Conservation (phyloP, 2,113 vertebrate genomes). For the Gobiocypris rarus region DNA sequence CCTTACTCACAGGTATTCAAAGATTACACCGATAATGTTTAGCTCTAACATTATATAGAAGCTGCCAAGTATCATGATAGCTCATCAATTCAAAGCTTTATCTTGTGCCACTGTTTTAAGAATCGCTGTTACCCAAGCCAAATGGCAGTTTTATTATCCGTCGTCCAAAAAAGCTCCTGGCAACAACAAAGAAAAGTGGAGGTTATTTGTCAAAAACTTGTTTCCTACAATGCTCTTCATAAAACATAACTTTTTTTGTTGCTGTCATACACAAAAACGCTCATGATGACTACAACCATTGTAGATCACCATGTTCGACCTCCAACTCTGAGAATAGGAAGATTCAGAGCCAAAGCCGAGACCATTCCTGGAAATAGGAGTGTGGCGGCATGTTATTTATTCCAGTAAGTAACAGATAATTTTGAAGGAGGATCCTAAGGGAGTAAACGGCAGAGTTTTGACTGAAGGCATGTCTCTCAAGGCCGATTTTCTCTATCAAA, state of each 20-base stretch:
- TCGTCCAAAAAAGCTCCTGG: neutral
- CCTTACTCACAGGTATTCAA: conserved; percentile 21
- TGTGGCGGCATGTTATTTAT: neutral
- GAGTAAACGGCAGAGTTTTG: conserved; percentile 39
- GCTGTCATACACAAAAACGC: neutral
- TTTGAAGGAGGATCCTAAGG: conserved; percentile 33
- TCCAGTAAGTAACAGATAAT: conserved; percentile 8
- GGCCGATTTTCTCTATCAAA: conserved; percentile 19
- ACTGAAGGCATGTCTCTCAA: conserved; percentile 44
- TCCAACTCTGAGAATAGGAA: conserved; percentile 38
- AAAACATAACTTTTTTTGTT: neutral
- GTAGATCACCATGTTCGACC: neutral
- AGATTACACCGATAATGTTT: conserved; percentile 24
- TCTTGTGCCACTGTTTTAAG: conserved; percentile 42
- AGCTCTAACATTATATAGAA: conserved; percentile 4
- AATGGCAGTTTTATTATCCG: conserved; percentile 16
- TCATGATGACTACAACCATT: neutral
- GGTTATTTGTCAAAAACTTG: conserved; percentile 2
- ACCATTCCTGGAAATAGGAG: neutral
- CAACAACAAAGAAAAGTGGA: conserved; percentile 5
- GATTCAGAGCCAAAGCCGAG: conserved; percentile 23
- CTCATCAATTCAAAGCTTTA: conserved; percentile 43
- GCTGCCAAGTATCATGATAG: conserved; percentile 23
- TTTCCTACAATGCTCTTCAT: neutral
- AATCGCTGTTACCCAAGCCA: conserved; percentile 36